phyloP scores from a whole-genome alignment of 2,888 invertebrate genomes.

The Cerceris ruficornis region DNA sequence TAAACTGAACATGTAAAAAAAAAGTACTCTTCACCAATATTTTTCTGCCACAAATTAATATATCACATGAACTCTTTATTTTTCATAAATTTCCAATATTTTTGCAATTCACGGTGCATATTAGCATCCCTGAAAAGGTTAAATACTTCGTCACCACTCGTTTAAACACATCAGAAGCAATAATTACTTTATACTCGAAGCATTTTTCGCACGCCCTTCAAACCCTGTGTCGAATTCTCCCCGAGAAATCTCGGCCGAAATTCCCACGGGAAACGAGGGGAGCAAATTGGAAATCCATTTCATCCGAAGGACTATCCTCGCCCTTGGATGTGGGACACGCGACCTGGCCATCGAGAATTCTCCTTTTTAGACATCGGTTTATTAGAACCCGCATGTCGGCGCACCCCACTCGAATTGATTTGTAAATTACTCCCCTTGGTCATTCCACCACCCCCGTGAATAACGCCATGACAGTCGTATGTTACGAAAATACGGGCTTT shows the following conservation, averaged over 20 bases:
- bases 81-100: too few relatives aligned
- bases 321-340: constrained; percentile 40
- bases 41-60: too few relatives aligned
- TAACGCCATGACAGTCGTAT: constrained; percentile 49
- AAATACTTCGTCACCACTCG: too few relatives aligned
- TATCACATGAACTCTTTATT: too few relatives aligned
- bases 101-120: too few relatives aligned
- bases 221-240: background rate
- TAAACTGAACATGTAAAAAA: too few relatives aligned
- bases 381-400: constrained; percentile 54
- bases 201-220: too few relatives aligned
- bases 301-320: background rate
- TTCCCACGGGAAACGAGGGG: constrained; percentile 31
- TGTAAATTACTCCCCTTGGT: constrained; percentile 48
- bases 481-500: constrained; percentile 72
- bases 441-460: constrained; percentile 15
- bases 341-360: constrained; percentile 23
- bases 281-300: constrained; percentile 19
- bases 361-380: constrained; percentile 43
- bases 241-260: background rate
- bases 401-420: constrained; percentile 46
- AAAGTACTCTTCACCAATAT: too few relatives aligned
- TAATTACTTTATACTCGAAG: too few relatives aligned
- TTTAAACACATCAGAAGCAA: too few relatives aligned
- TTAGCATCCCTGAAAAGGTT: too few relatives aligned